Percentiles rank a stretch among this genome's conserved stretches.
Conservation (phyloP, 2,113 vertebrate species). For the Mustela lutreola region DNA sequence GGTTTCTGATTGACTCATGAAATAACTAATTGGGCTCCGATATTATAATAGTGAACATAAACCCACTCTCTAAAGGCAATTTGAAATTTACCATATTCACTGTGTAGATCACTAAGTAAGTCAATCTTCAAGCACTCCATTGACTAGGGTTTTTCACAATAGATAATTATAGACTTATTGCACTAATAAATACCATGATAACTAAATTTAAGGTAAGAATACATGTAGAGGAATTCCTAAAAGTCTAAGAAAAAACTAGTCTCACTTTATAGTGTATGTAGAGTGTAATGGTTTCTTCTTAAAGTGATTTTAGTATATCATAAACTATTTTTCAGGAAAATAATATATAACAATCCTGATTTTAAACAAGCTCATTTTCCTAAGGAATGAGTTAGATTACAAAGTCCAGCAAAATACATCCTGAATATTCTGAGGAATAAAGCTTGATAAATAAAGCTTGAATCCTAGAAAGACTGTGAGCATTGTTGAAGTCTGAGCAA, state of each 20-base stretch:
- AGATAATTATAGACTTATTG: slow-evolving; percentile 50
- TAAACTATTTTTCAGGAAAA: slow-evolving; percentile 22
- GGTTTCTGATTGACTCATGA: slow-evolving; percentile 46
- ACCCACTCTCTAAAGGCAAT: slow-evolving; percentile 37
- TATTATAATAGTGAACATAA: slow-evolving; percentile 41
- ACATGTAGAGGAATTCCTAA: not conserved
- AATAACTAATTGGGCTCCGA: slow-evolving; percentile 34
- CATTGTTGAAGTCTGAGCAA: not conserved
- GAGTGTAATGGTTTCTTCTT: slow-evolving; percentile 3
- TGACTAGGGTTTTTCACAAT: slow-evolving; percentile 13
- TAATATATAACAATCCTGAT: not conserved
- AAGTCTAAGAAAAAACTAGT: slow-evolving; percentile 3
- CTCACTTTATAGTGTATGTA: not conserved
- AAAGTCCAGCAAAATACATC: not conserved
- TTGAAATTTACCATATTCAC: slow-evolving; percentile 57
- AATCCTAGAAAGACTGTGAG: slow-evolving; percentile 23
- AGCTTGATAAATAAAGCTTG: not conserved
- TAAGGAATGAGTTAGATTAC: not conserved
- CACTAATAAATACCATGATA: slow-evolving; percentile 50
- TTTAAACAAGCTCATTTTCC: not conserved
- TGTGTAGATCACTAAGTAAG: slow-evolving; percentile 21
- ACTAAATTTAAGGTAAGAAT: slow-evolving; percentile 29
- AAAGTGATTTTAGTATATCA: not conserved
- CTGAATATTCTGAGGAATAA: slow-evolving; percentile 32
- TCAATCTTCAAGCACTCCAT: slow-evolving; percentile 10